phyloP scores from a whole-genome alignment of 2,113 vertebrate genomes.

The Ivindomyrus marchei region DNA sequence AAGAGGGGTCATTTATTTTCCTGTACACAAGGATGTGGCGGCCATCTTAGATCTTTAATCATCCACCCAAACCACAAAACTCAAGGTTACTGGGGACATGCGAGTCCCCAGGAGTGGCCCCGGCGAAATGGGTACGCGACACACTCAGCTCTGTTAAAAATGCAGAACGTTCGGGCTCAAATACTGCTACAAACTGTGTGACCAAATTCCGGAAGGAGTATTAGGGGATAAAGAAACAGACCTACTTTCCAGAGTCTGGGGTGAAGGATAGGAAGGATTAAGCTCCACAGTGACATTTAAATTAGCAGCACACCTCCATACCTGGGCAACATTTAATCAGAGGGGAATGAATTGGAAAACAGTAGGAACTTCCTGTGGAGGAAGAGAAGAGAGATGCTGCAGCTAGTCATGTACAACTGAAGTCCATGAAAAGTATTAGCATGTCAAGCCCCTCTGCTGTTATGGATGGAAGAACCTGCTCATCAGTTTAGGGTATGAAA shows the following conservation, averaged over 20 bases:
- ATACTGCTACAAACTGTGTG: not conserved
- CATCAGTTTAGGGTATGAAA: not conserved
- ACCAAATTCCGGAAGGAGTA: slow-evolving; percentile 18
- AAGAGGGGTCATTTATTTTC: slow-evolving; percentile 64
- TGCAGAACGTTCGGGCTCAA: not conserved
- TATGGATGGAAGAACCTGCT: not conserved
- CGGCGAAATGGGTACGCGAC: slow-evolving; percentile 24
- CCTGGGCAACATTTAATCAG: slow-evolving; percentile 9
- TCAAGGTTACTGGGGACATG: slow-evolving; percentile 53
- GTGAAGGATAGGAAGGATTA: slow-evolving; percentile 7
- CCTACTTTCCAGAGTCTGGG: not conserved
- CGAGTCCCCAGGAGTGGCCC: not conserved
- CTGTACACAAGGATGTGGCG: slow-evolving; percentile 55
- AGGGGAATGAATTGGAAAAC: not conserved
- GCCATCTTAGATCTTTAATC: slow-evolving; percentile 63
- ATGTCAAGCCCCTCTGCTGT: not conserved
- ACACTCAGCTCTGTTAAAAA: not conserved
- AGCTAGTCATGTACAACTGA: not conserved
- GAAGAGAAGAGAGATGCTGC: not conserved
- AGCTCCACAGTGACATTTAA: slow-evolving; percentile 8
- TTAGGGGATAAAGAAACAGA: not conserved
- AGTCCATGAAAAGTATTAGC: not conserved
- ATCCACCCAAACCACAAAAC: slow-evolving; percentile 49
- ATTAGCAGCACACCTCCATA: slow-evolving; percentile 3
- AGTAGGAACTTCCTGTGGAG: not conserved